Evolutionary conservation across 2,888 invertebrate species (phyloP), one percentile per base, ranked within the genome.

Genomic region (Andrena minutula): DNA sequence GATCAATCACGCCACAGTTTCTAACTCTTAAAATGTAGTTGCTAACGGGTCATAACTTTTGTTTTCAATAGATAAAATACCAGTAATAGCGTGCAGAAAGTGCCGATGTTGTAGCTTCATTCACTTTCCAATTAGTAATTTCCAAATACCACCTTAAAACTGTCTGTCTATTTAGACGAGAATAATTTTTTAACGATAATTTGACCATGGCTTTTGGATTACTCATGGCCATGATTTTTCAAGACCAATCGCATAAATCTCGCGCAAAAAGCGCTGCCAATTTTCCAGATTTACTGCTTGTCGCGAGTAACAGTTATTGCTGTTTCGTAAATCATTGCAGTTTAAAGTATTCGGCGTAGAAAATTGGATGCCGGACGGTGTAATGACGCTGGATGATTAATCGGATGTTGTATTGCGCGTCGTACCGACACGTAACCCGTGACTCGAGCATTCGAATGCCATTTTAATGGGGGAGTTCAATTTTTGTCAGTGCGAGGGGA

Each of bases 271-370:
- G 2, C 61, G 23, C 47, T 71, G 5, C 28, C 32, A 56, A 56
- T 30, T 51, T 8, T 53, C 12, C 12, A 56, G 35, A 79, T 69
- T 61, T 49, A 66, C 6, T 2, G 5, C 20, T 53, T 64, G 65
- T 70, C 60, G 23, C 60, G 20, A 1, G 7, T 4, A 32, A 30
- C 10, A 7, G 23, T 82, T 68, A 51, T 82, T 47, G 61, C 30
- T n/a, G 30, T 53, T 66, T 12, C 58, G 30, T 65, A 69, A 82
- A 82, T 82, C 69, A 61, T 12, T 51, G 23, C 26, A 41, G 23
- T 16, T 53, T 26, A 20, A 64, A 26, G 12, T 64, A 63, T 41
- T 58, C 20, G 7, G 1, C n/a, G 32, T n/a, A 30, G 20, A 53
- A 68, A 63, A 61, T 60, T 70, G 26, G 47, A 58, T 68, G 51